Evolutionary conservation across 2,888 invertebrate species (phyloP).

Genomic region (Polyommatus icarus): DNA sequence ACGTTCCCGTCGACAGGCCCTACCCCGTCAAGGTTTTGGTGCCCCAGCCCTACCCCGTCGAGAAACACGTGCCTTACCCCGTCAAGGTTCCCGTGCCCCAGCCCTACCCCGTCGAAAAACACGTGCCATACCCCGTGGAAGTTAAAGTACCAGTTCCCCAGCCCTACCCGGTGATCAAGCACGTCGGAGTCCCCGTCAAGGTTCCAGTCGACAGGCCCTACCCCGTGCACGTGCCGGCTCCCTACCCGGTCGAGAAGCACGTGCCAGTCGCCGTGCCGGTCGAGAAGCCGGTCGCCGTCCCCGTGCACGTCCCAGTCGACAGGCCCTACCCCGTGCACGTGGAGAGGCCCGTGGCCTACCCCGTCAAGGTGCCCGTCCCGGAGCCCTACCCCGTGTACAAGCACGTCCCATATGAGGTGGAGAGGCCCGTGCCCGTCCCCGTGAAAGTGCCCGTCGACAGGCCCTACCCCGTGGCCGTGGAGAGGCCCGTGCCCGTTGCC

Average conservation of each 20-base stretch:
- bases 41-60: constrained; percentile 90
- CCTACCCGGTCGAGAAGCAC: constrained; percentile 82
- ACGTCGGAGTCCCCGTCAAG: constrained; percentile 84
- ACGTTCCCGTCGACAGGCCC: constrained; percentile 87
- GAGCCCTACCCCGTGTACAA: constrained; percentile 84
- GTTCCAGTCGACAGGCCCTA: constrained; percentile 85
- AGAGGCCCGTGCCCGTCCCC: constrained; percentile 81
- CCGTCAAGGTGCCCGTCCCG: constrained; percentile 80
- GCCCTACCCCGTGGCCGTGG: constrained; percentile 82
- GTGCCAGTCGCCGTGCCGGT: constrained; percentile 83
- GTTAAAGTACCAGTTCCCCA: constrained; percentile 88
- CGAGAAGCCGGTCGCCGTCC: constrained; percentile 82
- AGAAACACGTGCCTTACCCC: constrained; percentile 87
- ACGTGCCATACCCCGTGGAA: constrained; percentile 85
- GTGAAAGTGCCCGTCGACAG: constrained; percentile 85
- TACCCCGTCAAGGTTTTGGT: constrained; percentile 89
- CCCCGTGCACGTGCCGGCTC: constrained; percentile 83
- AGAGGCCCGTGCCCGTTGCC: constrained; percentile 68
- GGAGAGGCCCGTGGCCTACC: constrained; percentile 75
- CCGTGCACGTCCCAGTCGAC: constrained; percentile 83
- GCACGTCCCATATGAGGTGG: constrained; percentile 82
- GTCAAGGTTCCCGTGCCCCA: constrained; percentile 88
- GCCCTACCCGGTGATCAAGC: constrained; percentile 86
- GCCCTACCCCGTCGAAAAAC: constrained; percentile 89
- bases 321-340: constrained; percentile 81